A percentile compares a stretch with the other conserved stretches of the same genome.
phyloP scores from a whole-genome alignment of 2,797 vertebrate species.

The Bradypodion pumilum region DNA sequence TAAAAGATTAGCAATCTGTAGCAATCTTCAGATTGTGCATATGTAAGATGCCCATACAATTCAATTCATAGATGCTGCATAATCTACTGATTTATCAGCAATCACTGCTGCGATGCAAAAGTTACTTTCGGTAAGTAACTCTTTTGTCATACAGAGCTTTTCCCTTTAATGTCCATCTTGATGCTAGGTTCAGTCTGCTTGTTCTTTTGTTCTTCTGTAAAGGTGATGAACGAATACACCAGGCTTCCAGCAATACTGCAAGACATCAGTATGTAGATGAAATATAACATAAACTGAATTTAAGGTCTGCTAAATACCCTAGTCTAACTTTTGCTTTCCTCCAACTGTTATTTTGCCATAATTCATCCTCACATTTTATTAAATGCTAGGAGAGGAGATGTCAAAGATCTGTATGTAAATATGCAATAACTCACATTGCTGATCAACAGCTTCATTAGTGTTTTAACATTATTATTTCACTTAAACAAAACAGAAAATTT shows the following conservation, averaged over 20 bases:
- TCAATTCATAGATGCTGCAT: conserved; percentile 5
- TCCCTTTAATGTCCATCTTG: conserved; percentile 80
- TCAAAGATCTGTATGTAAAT: neutral
- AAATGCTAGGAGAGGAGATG: neutral
- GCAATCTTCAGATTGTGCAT: conserved; percentile 62
- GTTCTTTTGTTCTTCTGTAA: conserved; percentile 88
- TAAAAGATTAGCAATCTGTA: conserved; percentile 70
- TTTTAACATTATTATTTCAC: neutral
- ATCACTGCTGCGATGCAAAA: neutral
- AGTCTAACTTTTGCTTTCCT: neutral
- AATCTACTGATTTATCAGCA: conserved; percentile 13
- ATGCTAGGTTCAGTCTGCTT: conserved; percentile 74
- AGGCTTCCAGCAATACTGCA: conserved; percentile 94
- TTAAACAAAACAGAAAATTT: neutral
- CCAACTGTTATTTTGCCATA: no score
- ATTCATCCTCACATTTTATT: no score
- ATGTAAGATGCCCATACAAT: conserved; percentile 50
- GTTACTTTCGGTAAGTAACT: neutral
- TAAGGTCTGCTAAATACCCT: neutral
- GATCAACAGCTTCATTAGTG: neutral
- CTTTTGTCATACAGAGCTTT: conserved; percentile 76
- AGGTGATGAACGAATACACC: conserved; percentile 95
- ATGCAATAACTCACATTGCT: neutral
- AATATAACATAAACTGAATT: neutral
- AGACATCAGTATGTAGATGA: conserved; percentile 26